phyloP scores from a whole-genome alignment of 1,140 invertebrate genomes.

The Theocolax elegans region DNA sequence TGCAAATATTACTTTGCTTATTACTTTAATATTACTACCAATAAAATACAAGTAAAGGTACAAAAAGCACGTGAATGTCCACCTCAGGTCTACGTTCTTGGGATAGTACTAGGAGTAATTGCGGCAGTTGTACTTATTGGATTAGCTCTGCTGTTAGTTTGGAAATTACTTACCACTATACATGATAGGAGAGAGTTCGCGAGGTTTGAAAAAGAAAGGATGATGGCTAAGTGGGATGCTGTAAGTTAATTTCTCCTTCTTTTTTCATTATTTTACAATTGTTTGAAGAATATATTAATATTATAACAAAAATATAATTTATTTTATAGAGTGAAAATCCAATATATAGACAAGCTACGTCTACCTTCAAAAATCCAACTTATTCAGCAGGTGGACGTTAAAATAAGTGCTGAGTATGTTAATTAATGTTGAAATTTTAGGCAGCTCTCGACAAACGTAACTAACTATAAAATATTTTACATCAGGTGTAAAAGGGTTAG shows the following conservation, averaged over 20 bases:
- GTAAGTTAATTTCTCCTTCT: slow-evolving; percentile 68
- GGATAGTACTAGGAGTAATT: slow-evolving; percentile 95
- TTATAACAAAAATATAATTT: slow-evolving; percentile 16
- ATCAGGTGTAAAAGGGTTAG: slow-evolving; percentile 43
- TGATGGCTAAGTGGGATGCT: slow-evolving; percentile 95
- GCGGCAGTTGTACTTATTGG: slow-evolving; percentile 88
- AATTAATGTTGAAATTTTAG: slow-evolving; percentile 5
- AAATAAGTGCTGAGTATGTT: slow-evolving; percentile 10
- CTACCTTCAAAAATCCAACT: slow-evolving; percentile 98
- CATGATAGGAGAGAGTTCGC: slow-evolving; percentile 97
- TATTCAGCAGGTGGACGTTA: slow-evolving; percentile 73
- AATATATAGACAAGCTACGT: slow-evolving; percentile 98
- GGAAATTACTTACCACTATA: slow-evolving; percentile 96
- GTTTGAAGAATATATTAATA: background rate
- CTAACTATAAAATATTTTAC: slow-evolving; percentile 37
- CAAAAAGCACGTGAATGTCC: slow-evolving; percentile 85
- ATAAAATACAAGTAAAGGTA: slow-evolving; percentile 72
- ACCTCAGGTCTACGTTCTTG: slow-evolving; percentile 78
- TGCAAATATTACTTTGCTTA: slow-evolving; percentile 88
- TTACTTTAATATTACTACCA: slow-evolving; percentile 76
- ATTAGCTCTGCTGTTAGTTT: slow-evolving; percentile 88
- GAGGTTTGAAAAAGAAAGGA: slow-evolving; percentile 95
- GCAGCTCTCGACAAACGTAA: slow-evolving; percentile 21
- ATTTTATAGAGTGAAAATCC: slow-evolving; percentile 92
- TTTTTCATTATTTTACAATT: slow-evolving; percentile 17